A percentile compares a stretch with the other conserved stretches of the same genome.
Conservation (phyloP, 1,140 invertebrate genomes). For the Brachionus asplanchnoidis region DNA sequence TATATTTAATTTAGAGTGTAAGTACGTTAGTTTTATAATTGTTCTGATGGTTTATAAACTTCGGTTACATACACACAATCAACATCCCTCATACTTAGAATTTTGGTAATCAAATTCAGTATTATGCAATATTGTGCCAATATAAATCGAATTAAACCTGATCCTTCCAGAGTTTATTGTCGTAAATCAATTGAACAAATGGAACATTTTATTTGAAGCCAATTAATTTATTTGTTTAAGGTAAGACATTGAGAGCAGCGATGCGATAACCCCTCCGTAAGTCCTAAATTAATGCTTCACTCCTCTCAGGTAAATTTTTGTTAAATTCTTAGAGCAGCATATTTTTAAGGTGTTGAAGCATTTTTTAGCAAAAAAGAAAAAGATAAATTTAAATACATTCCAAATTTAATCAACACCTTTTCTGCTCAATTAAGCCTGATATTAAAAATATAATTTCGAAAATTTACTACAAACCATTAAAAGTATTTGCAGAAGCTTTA, state of each 20-base stretch:
- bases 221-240: constrained; percentile 1
- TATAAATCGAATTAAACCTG: neutral
- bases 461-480: neutral
- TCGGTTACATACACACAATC: neutral
- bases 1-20: neutral
- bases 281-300: neutral
- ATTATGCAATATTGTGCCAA: neutral
- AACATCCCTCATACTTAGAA: neutral
- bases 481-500: neutral
- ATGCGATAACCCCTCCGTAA: neutral
- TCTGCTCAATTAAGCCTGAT: neutral
- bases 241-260: neutral
- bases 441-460: neutral
- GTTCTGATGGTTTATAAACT: neutral
- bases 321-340: neutral
- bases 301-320: neutral
- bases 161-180: neutral
- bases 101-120: neutral
- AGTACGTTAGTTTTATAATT: neutral
- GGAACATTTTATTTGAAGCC: neutral
- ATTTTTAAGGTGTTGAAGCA: neutral
- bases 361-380: neutral
- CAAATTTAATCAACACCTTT: neutral
- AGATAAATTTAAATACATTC: neutral
- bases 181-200: neutral